A percentile compares a stretch with the other conserved stretches of the same genome.
These are phyloP conservation scores for Brachypterus glaber DNA, from an alignment of 2,888 invertebrate genomes.

Conservation along the genomic window DNA sequence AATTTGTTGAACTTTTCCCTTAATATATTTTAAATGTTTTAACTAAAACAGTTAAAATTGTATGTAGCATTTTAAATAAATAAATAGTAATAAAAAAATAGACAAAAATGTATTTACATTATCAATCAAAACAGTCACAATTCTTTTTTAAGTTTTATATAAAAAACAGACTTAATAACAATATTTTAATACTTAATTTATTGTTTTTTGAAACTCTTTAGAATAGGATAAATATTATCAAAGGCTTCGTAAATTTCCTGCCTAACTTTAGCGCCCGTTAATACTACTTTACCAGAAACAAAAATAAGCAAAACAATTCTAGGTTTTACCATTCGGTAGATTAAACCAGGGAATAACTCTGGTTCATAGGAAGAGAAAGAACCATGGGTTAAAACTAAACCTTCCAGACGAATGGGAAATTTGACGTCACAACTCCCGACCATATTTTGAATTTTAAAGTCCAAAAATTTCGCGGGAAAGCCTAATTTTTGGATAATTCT, in stretches of 20 bases:
- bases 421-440: conserved; percentile 80
- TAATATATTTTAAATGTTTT: no score
- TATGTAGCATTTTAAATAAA: no score
- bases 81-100: no score
- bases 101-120: no score
- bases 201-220: conserved; percentile 61
- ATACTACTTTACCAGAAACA: conserved; percentile 76
- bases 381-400: conserved; percentile 70
- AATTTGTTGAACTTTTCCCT: no score
- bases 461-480: conserved; percentile 65
- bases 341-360: conserved; percentile 74
- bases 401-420: conserved; percentile 61
- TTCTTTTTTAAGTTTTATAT: no score
- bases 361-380: conserved; percentile 75
- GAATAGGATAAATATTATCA: conserved; percentile 67
- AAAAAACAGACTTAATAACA: no score
- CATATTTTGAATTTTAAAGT: conserved; percentile 79
- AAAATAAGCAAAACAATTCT: conserved; percentile 74
- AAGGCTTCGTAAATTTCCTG: conserved; percentile 68
- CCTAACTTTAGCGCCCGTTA: conserved; percentile 70
- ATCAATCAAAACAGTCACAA: no score
- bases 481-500: conserved; percentile 74
- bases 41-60: no score
- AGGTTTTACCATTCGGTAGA: conserved; percentile 75
- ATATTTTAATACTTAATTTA: no score